Conservation (phyloP, 2,113 vertebrate species). For the Thomomys bottae region DNA sequence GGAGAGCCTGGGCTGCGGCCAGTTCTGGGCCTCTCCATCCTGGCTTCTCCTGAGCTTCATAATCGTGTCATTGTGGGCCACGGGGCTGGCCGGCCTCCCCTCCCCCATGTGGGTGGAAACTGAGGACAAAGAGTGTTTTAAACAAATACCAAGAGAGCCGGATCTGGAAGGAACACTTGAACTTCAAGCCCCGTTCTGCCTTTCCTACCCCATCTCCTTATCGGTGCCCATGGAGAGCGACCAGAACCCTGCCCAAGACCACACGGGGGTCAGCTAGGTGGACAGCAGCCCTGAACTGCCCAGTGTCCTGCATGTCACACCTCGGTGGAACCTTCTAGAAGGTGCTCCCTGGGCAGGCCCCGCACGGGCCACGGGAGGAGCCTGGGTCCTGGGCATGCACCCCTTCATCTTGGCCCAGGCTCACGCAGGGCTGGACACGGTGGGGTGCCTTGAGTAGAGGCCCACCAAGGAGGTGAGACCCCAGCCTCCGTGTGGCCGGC, state of each 20-base stretch:
- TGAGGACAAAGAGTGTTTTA: constrained; percentile 45
- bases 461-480: not conserved
- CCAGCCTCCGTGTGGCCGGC: no score
- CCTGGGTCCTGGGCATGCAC: no score
- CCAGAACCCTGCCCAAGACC: not conserved
- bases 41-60: not conserved
- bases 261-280: no score
- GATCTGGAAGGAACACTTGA: not conserved
- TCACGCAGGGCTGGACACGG: no score
- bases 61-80: not conserved
- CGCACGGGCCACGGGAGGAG: no score
- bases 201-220: not conserved
- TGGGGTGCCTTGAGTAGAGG: no score
- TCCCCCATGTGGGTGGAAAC: constrained; percentile 12
- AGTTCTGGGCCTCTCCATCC: not conserved
- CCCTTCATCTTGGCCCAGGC: no score
- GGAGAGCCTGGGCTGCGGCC: not conserved
- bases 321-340: not conserved
- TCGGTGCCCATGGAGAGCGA: not conserved
- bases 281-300: not conserved
- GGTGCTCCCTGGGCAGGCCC: not conserved
- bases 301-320: not conserved
- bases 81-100: not conserved
- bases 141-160: not conserved
- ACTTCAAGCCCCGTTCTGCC: not conserved